Evolutionary conservation across 2,113 vertebrate species (phyloP).

Genomic region (Callipepla californica): DNA sequence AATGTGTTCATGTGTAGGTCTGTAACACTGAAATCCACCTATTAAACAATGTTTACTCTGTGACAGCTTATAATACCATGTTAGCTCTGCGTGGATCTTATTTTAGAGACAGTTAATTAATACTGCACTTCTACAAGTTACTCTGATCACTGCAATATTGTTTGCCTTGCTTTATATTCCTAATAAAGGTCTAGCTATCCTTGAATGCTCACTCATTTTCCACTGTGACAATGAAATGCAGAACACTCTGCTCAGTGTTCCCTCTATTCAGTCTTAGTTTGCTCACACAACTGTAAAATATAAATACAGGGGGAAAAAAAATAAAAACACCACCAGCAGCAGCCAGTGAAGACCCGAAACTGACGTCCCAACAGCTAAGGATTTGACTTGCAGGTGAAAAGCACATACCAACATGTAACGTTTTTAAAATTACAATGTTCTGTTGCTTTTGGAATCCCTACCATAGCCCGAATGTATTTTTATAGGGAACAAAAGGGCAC

Average conservation of each 20-base stretch:
- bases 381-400: neutral
- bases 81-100: slow-evolving; percentile 14
- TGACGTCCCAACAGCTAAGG: slow-evolving; percentile 5
- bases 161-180: neutral
- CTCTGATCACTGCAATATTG: neutral
- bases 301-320: neutral
- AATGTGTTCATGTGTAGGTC: neutral
- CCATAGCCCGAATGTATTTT: slow-evolving; percentile 18
- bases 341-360: neutral
- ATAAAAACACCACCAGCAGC: neutral
- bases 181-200: neutral
- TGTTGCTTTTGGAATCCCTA: slow-evolving; percentile 34
- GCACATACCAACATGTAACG: neutral
- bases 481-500: slow-evolving; percentile 7
- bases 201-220: neutral
- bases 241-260: slow-evolving; percentile 13
- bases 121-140: slow-evolving; percentile 35
- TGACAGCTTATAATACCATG: neutral
- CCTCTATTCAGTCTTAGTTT: slow-evolving; percentile 39
- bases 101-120: slow-evolving; percentile 8
- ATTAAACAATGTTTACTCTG: neutral
- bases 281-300: slow-evolving; percentile 39
- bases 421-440: slow-evolving; percentile 45
- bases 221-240: slow-evolving; percentile 19
- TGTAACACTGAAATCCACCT: neutral